phyloP scores from a whole-genome alignment of 2,888 invertebrate species.

The Heliconius ethilla region DNA sequence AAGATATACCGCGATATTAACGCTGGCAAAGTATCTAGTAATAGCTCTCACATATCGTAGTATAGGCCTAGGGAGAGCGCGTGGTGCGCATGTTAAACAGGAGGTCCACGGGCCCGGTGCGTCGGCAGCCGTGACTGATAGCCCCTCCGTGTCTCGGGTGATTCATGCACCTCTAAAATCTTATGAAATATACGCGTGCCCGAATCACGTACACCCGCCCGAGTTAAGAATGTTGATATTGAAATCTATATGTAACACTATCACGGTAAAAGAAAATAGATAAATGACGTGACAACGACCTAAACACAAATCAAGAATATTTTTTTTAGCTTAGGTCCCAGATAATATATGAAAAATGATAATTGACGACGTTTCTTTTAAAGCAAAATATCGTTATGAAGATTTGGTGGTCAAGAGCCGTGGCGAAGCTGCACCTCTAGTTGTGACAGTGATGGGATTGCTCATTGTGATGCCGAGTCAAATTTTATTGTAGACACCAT shows the following conservation, averaged over 20 bases:
- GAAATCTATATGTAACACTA: constrained; percentile 79
- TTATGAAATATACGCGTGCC: constrained; percentile 81
- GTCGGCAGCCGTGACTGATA: constrained; percentile 77
- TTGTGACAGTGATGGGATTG: constrained; percentile 76
- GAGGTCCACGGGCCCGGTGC: constrained; percentile 73
- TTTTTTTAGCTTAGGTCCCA: not conserved
- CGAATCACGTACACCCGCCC: constrained; percentile 77
- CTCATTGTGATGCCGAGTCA: constrained; percentile 74
- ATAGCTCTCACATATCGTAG: constrained; percentile 82
- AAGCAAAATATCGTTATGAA: not conserved
- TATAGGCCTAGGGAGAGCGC: constrained; percentile 76
- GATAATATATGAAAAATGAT: not conserved
- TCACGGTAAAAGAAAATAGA: constrained; percentile 49
- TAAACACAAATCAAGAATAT: not conserved
- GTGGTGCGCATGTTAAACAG: constrained; percentile 76
- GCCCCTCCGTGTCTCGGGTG: constrained; percentile 79
- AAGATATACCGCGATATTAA: constrained; percentile 80
- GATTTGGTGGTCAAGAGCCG: constrained; percentile 48
- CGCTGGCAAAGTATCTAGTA: constrained; percentile 81
- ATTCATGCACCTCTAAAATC: constrained; percentile 82
- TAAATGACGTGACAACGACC: constrained; percentile 28
- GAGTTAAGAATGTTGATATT: constrained; percentile 81
- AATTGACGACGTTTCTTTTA: not conserved
- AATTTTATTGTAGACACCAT: constrained; percentile 74
- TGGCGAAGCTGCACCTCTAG: constrained; percentile 50